Base-by-base conservation (phyloP, 2,113 vertebrate genomes). In the Aspidoscelis tigris region DNA sequence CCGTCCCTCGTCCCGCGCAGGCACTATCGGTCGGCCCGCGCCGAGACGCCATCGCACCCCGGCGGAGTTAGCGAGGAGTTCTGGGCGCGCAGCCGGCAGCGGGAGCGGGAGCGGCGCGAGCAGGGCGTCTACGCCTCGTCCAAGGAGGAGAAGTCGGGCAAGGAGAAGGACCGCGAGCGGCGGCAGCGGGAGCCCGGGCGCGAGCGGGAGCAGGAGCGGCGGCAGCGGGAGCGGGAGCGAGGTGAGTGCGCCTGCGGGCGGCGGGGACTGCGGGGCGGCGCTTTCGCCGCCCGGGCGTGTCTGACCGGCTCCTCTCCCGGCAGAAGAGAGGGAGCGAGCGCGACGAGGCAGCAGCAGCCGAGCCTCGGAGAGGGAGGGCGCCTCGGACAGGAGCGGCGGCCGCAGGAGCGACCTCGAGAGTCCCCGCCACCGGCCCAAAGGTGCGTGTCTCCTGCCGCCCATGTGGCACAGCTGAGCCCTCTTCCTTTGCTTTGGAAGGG, bases 11-110 rank as follows among this genome's bases (percentile, higher is more conserved):
- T 1, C 0, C 78, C 6, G 78, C 94, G 76, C 74, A 98, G 99
- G 90, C 98, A 97, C 83, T 99, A 99, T 88, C 98, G 99, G n/a
- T 94, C 96, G 6, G 97, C 97, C 47, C 98, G 96, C 0, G 97
- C 97, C 10, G 99, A 99, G 94, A 99, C 99, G 0, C 99, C 99
- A 0, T 98, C 99, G 39, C 98, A 98, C 87, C 97, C 98, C 0
- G 99, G 99, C 47, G 99, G 99, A 1, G 99, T 99, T 71, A 99
- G 98, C 1, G 98, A 99, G 87, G 98, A 99, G 91, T 99, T 99
- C 84, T 95, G 96, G 91, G 97, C 96, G 78, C 97, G 95, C 88
- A 97, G 97, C 92, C 96, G 98, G 88, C 98, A 99, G 91, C 96
- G 99, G 81, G 98, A 99, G 84, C 96, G 94, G 82, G 98, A 99